phyloP scores from a whole-genome alignment of 2,797 vertebrate genomes.

The Babyrousa celebensis region DNA sequence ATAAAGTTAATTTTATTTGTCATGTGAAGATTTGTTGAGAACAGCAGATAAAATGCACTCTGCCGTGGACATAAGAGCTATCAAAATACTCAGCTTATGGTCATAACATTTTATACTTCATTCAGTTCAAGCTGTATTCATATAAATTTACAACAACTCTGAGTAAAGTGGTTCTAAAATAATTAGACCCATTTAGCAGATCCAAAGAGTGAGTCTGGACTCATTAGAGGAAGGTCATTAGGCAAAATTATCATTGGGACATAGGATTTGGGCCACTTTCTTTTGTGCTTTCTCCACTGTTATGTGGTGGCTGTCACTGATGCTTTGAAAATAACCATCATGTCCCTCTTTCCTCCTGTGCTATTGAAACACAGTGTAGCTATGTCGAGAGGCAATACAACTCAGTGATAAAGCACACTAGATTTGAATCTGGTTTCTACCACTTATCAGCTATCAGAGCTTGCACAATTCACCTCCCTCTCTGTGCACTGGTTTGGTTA shows the following conservation, averaged over 20 bases:
- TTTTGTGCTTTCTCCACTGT: neutral
- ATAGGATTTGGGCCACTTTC: neutral
- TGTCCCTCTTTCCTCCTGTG: neutral
- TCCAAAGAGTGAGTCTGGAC: conserved; percentile 24
- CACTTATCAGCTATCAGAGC: neutral
- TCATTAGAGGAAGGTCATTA: neutral
- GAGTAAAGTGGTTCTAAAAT: neutral
- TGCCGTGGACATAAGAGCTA: neutral
- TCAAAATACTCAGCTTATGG: neutral
- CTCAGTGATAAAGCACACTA: neutral
- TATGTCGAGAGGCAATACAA: neutral
- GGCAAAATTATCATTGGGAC: neutral
- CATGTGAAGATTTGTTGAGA: conserved; percentile 37
- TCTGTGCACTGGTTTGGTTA: conserved; percentile 46
- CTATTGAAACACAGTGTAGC: neutral
- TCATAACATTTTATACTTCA: neutral
- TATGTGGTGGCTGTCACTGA: neutral
- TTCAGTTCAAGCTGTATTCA: conserved; percentile 40
- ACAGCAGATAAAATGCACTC: conserved; percentile 27
- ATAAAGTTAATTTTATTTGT: neutral
- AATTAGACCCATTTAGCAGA: conserved; percentile 53
- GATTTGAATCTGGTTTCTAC: neutral
- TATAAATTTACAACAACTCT: neutral
- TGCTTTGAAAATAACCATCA: neutral
- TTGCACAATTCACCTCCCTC: neutral